A percentile compares a stretch with the other conserved stretches of the same genome.
Conservation (phyloP, 2,797 vertebrate species). For the Xenops minutus region DNA sequence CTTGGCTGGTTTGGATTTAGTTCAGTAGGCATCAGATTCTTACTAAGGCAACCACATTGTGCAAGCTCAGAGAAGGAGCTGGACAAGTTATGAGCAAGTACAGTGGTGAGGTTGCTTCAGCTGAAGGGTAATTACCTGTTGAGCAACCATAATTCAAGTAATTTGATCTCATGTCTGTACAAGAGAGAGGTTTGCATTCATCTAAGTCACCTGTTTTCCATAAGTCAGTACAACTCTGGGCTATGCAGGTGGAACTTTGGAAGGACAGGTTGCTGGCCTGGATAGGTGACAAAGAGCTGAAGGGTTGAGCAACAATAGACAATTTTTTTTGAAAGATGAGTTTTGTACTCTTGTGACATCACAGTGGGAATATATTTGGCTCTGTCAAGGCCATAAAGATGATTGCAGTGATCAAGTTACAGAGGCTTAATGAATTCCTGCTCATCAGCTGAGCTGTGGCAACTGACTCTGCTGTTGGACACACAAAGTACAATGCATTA, state of each 20-base stretch:
- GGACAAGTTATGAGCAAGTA: not conserved
- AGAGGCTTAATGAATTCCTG: constrained; percentile 41
- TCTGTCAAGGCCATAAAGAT: constrained; percentile 4
- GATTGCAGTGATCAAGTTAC: constrained; percentile 16
- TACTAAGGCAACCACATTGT: not conserved
- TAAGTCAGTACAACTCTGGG: not conserved
- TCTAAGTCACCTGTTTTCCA: not conserved
- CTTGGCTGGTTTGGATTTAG: not conserved
- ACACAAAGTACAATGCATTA: not conserved
- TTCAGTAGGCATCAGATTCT: not conserved
- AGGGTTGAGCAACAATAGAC: not conserved
- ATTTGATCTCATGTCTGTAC: not conserved
- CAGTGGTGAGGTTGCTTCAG: constrained; percentile 29
- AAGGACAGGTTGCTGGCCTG: not conserved
- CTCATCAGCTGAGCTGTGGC: not conserved
- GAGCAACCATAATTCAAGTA: not conserved
- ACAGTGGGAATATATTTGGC: constrained; percentile 11
- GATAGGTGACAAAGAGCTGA: not conserved
- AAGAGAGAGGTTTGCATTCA: not conserved
- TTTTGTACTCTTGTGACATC: constrained; percentile 34
- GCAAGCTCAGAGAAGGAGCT: not conserved
- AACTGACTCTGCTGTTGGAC: not conserved
- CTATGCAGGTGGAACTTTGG: not conserved
- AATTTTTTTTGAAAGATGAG: not conserved
- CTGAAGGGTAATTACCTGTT: constrained; percentile 11